Percentiles rank a stretch among this genome's conserved stretches.
phyloP scores from a whole-genome alignment of 2,888 invertebrate species.

The Xestia c-nigrum region DNA sequence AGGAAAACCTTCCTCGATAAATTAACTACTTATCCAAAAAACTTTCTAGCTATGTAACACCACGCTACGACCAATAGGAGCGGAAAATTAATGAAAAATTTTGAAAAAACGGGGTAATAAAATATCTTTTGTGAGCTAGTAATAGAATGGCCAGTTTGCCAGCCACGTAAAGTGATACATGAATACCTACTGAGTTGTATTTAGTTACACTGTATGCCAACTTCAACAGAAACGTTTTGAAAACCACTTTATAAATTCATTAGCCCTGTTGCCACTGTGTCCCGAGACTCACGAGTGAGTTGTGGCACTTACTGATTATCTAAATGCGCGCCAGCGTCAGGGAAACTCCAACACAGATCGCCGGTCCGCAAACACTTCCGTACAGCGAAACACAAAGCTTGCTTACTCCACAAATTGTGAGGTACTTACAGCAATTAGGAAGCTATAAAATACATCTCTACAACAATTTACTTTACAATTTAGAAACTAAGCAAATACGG shows the following conservation, averaged over 20 bases:
- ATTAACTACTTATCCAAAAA: too few relatives aligned
- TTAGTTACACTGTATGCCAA: background rate
- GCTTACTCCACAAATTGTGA: conserved; percentile 22
- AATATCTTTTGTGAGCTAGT: too few relatives aligned
- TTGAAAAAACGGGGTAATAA: too few relatives aligned
- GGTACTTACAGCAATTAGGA: conserved; percentile 6
- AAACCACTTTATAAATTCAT: conserved; percentile 25
- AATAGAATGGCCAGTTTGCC: background rate
- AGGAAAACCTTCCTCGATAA: too few relatives aligned
- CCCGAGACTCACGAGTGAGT: conserved; percentile 41
- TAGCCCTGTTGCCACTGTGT: conserved; percentile 1
- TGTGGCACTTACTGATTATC: conserved; percentile 23
- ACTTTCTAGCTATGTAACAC: too few relatives aligned
- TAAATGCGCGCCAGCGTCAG: conserved; percentile 14
- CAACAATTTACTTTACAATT: conserved; percentile 11
- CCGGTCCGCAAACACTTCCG: conserved; percentile 22
- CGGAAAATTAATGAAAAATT: too few relatives aligned
- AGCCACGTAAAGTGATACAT: background rate
- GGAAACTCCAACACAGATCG: conserved; percentile 31
- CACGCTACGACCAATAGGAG: too few relatives aligned
- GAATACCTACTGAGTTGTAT: background rate
- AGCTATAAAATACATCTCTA: background rate
- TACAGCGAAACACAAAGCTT: conserved; percentile 23
- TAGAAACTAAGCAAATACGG: conserved; percentile 28
- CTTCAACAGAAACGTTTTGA: conserved; percentile 18